Conservation (phyloP, 2,797 vertebrate species). For the Aselliscus stoliczkanus region DNA sequence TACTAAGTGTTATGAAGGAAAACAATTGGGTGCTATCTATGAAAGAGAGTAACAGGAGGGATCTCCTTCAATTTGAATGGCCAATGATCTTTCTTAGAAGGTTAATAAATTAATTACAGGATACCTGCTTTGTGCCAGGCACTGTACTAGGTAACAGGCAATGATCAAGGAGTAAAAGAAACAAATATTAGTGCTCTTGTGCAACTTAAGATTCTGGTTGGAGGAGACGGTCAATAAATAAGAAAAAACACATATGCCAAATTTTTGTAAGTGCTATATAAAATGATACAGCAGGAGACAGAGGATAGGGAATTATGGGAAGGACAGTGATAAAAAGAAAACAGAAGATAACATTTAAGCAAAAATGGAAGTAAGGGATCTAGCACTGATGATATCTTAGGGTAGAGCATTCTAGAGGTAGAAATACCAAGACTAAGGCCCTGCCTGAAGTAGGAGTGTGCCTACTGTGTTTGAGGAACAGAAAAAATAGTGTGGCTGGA, state of each 20-base stretch:
- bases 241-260: background rate
- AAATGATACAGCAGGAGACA: background rate
- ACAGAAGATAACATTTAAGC: background rate
- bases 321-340: background rate
- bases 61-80: background rate
- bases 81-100: background rate
- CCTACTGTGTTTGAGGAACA: background rate
- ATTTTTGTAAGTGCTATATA: background rate
- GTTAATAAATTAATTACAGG: background rate
- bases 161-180: background rate
- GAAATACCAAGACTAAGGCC: background rate
- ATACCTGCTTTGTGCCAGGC: background rate
- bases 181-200: background rate
- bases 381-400: background rate
- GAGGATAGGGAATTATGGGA: background rate
- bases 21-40: background rate
- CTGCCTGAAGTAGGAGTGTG: background rate
- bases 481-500: background rate
- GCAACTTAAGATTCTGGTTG: background rate
- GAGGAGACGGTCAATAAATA: background rate
- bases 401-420: background rate
- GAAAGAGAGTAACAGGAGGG: background rate
- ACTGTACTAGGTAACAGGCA: background rate
- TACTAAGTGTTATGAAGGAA: background rate
- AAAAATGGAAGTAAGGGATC: background rate